Conservation (phyloP, 2,113 vertebrate species). For the Neodon shergylaensis region DNA sequence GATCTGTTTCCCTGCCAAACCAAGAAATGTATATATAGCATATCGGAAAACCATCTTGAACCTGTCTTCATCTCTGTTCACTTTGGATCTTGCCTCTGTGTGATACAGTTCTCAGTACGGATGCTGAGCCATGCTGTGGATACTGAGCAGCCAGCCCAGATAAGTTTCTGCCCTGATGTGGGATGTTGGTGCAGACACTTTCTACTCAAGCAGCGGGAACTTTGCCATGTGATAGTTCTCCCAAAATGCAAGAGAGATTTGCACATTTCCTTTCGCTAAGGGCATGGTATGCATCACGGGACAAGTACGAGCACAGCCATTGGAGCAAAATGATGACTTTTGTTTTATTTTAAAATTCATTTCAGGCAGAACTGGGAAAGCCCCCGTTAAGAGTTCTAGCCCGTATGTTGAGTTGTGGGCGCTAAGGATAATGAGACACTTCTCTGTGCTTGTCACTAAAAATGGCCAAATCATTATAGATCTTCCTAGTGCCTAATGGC, state of each 20-base stretch:
- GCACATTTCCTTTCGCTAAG: conserved; percentile 30
- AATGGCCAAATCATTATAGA: conserved; percentile 68
- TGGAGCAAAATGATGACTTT: conserved; percentile 15
- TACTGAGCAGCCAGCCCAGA: background rate
- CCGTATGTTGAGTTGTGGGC: conserved; percentile 34
- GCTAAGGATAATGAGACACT: conserved; percentile 63
- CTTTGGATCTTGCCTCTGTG: background rate
- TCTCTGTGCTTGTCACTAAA: conserved; percentile 55
- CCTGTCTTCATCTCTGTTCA: background rate
- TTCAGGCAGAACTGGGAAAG: conserved; percentile 44
- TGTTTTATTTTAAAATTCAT: conserved; percentile 17
- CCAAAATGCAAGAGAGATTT: conserved; percentile 28
- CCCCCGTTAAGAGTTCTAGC: conserved; percentile 9
- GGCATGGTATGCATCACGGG: background rate
- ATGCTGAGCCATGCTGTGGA: background rate
- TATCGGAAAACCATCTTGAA: background rate
- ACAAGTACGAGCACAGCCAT: background rate
- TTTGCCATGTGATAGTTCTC: conserved; percentile 18
- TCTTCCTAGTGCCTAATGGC: conserved; percentile 67
- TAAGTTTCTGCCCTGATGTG: background rate
- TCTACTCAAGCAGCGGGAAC: background rate
- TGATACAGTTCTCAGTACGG: background rate
- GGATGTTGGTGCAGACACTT: background rate
- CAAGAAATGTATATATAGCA: background rate
- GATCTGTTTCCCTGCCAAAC: background rate